Evolutionary conservation across 2,113 vertebrate genomes (phyloP).

Genomic region (Lucifuga dentata): DNA sequence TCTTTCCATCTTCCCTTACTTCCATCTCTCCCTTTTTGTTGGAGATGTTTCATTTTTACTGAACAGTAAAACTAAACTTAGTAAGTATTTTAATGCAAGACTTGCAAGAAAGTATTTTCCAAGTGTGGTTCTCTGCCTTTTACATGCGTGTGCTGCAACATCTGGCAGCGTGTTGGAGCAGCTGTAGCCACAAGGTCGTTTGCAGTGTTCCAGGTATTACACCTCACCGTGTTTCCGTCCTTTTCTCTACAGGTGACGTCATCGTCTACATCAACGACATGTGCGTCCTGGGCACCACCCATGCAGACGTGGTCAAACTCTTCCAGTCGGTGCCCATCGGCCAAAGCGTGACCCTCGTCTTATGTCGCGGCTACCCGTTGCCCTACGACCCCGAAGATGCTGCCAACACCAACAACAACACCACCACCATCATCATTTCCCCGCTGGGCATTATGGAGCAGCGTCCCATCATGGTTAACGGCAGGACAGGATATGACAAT

Average conservation of each 20-base stretch:
- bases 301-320: constrained; percentile 98
- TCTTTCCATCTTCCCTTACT: too few species aligned
- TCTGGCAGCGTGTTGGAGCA: too few species aligned
- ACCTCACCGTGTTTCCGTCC: constrained; percentile 38
- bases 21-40: too few species aligned
- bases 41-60: too few species aligned
- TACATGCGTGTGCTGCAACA: too few species aligned
- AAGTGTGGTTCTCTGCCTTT: too few species aligned
- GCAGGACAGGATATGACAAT: constrained; percentile 94
- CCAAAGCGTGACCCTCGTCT: constrained; percentile 95
- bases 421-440: constrained; percentile 85
- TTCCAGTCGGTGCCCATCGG: constrained; percentile 99
- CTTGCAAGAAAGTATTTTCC: too few species aligned
- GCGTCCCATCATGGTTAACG: constrained; percentile 93
- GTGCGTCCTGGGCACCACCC: constrained; percentile 97
- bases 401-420: constrained; percentile 76
- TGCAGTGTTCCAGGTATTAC: constrained; percentile 2
- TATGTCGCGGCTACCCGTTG: constrained; percentile 96
- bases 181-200: too few species aligned
- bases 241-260: constrained; percentile 90
- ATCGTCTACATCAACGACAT: constrained; percentile 99
- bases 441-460: constrained; percentile 96
- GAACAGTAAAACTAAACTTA: too few species aligned
- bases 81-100: too few species aligned
- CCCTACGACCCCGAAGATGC: constrained; percentile 97